A percentile compares a stretch with the other conserved stretches of the same genome.
Evolutionary conservation across 2,113 vertebrate species (phyloP).

Genomic region (Pitta sordida): DNA sequence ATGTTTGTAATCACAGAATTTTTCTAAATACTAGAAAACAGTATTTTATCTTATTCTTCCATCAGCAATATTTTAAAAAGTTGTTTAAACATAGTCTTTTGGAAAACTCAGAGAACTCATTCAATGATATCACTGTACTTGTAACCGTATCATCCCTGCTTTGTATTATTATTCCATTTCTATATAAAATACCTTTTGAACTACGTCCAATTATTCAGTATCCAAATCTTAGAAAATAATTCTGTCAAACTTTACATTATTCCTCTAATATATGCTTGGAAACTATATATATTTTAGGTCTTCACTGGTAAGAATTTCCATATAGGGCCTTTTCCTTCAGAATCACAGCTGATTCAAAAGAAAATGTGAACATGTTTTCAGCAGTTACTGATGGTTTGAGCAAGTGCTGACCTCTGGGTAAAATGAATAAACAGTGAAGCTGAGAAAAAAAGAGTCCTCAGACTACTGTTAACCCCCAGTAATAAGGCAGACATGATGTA

Average conservation of each 20-base stretch:
- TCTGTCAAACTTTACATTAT: background rate
- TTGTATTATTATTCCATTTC: background rate
- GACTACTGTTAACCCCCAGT: constrained; percentile 6
- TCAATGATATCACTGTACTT: background rate
- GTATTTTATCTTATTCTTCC: background rate
- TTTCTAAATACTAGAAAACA: background rate
- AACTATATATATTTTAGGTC: background rate
- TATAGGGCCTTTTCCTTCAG: background rate
- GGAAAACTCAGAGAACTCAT: background rate
- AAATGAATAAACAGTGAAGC: constrained; percentile 25
- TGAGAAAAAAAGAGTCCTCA: constrained; percentile 12
- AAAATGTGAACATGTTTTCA: background rate
- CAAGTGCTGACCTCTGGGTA: background rate
- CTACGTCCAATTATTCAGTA: background rate
- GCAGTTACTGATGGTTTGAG: background rate
- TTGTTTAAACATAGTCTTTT: background rate
- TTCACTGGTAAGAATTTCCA: background rate
- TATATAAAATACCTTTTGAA: background rate
- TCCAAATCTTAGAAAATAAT: background rate
- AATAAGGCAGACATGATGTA: constrained; percentile 19
- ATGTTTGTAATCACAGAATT: background rate
- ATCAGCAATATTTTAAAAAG: background rate
- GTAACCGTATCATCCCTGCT: background rate
- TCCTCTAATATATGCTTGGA: background rate
- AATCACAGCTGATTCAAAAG: background rate